Percentiles rank a stretch among this genome's conserved stretches.
Conservation (phyloP, 2,888 invertebrate genomes). For the Ochropleura plecta region DNA sequence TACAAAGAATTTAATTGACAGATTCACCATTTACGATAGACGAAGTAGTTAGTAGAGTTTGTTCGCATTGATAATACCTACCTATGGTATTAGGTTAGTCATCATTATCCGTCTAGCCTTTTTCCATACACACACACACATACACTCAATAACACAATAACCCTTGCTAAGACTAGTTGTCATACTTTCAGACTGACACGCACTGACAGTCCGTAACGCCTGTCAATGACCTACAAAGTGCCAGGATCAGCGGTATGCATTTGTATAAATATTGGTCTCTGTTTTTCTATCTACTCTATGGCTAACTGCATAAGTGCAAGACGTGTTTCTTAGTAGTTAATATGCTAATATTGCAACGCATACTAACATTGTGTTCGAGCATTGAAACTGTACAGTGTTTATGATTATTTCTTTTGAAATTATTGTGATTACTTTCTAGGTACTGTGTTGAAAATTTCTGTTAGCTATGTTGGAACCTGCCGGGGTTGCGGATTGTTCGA, state of each 20-base stretch:
- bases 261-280: constrained; percentile 5
- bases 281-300: constrained; percentile 22
- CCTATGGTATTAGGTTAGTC: background rate
- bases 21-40: background rate
- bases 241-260: background rate
- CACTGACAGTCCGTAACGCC: background rate
- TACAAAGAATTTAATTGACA: background rate
- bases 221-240: background rate
- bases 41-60: too few relatives aligned
- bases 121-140: background rate
- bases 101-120: background rate
- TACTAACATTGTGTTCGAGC: constrained; percentile 56
- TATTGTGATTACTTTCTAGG: constrained; percentile 52
- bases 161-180: background rate
- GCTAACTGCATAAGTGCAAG: constrained; percentile 15
- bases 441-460: constrained; percentile 4
- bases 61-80: too few relatives aligned
- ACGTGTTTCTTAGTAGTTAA: constrained; percentile 55
- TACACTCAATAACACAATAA: background rate
- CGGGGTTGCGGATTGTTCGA: too few relatives aligned
- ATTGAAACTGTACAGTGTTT: constrained; percentile 55
- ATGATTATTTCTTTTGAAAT: constrained; percentile 60
- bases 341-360: constrained; percentile 57
- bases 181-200: background rate
- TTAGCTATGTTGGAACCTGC: constrained; percentile 11